Percentiles rank a stretch among this genome's conserved stretches.
phyloP scores from a whole-genome alignment of 2,797 vertebrate species.

The Sebastes vulpes region DNA sequence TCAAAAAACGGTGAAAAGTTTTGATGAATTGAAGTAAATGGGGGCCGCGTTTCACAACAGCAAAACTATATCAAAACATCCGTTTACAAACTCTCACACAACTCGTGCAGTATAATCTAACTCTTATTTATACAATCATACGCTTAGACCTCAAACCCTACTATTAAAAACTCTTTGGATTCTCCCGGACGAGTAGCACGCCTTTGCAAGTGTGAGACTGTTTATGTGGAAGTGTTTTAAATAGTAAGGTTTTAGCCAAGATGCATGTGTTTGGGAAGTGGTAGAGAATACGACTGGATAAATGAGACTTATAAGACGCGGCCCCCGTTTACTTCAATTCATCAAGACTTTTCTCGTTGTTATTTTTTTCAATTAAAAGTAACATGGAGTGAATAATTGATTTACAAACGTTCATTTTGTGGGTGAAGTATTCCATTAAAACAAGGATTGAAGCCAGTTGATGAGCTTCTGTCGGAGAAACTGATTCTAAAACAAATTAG shows the following conservation, averaged over 20 bases:
- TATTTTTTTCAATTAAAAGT: background rate
- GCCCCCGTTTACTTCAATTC: no score
- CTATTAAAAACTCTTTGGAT: background rate
- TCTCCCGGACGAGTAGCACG: background rate
- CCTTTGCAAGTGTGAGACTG: background rate
- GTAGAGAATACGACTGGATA: background rate
- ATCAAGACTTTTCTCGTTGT: no score
- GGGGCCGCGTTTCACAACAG: no score
- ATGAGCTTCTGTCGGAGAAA: background rate
- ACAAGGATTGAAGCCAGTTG: background rate
- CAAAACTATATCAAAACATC: no score
- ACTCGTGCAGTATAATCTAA: no score
- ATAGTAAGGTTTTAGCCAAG: background rate
- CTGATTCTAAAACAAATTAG: background rate
- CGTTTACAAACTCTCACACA: no score
- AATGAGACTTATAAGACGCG: background rate
- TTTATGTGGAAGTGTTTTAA: background rate
- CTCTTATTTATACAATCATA: background rate
- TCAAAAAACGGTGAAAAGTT: no score
- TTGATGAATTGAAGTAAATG: no score
- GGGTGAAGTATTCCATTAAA: background rate
- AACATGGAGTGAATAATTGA: background rate
- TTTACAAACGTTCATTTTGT: background rate
- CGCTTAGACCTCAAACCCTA: background rate
- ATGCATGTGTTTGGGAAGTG: background rate